Percentiles rank a stretch among this genome's conserved stretches.
These are phyloP conservation scores for Zhuqinia jingwanae DNA, from an alignment of 2,888 invertebrate species.

Conservation along the genomic window DNA sequence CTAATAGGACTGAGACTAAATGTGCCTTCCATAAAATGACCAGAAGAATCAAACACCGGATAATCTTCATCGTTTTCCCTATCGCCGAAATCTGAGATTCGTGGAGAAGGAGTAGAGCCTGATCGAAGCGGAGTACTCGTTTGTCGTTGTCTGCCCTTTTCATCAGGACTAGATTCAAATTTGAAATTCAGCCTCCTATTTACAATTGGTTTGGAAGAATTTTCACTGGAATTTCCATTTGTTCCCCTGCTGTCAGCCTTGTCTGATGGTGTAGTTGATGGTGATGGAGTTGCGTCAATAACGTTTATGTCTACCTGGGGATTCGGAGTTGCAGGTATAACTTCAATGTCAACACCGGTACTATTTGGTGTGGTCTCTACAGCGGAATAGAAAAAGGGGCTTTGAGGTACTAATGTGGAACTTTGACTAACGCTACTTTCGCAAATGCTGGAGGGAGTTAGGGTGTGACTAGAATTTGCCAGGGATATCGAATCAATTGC, in stretches of 20 bases:
- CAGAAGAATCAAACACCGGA: constrained; percentile 64
- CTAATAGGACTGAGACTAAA: constrained; percentile 76
- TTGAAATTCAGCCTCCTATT: constrained; percentile 54
- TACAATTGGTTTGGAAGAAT: neutral
- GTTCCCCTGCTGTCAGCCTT: constrained; percentile 8
- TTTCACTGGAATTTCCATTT: neutral
- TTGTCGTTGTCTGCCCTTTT: constrained; percentile 52
- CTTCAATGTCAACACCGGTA: constrained; percentile 53
- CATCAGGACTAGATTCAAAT: constrained; percentile 46
- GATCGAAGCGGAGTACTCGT: constrained; percentile 77
- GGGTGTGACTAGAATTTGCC: constrained; percentile 70
- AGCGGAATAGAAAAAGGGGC: constrained; percentile 11
- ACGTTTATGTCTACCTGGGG: constrained; percentile 72
- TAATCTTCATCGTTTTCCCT: constrained; percentile 49
- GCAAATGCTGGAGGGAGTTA: constrained; percentile 49
- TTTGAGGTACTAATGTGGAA: constrained; percentile 61
- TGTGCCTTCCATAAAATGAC: constrained; percentile 67
- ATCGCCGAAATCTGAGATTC: constrained; percentile 67
- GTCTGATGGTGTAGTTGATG: neutral
- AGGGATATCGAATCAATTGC: constrained; percentile 65
- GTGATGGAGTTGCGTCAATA: constrained; percentile 66
- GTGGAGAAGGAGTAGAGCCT: constrained; percentile 70
- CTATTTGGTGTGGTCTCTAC: constrained; percentile 29
- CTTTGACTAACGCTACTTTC: constrained; percentile 47
- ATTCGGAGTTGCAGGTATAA: constrained; percentile 67